Base-by-base conservation (phyloP, 2,797 vertebrate species). In the Cheirogaleus major region DNA sequence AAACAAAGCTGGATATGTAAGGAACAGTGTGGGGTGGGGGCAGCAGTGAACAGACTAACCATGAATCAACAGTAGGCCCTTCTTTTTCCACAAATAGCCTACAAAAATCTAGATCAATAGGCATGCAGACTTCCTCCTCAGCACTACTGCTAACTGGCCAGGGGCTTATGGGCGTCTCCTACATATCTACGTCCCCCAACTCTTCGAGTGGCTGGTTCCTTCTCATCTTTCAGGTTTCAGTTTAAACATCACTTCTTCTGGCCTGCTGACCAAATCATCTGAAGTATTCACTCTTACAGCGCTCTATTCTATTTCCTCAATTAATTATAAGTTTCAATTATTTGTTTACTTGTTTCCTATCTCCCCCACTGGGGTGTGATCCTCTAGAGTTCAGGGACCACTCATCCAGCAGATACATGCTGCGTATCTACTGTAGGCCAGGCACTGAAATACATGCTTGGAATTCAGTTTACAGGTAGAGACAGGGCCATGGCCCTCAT, bases 1-100 rank as follows among this genome's bases (percentile, higher is more conserved):
- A 96, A 96, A 97, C 95, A 97, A 97, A 94, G 91, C 93, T 95
- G 93, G 86, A 75, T 96, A 93, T 89, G 76, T 89, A 95, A 86
- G 91, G 72, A 96, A 92, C 30, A 55, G 90, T 32, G 30, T 50
- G 75, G 52, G 89, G 73, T 50, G 57, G 82, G 95, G 95, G 93
- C 65, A n/a, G 85, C 17, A 20, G 90, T 61, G 48, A 95, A 95
- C 91, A 89, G 55, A 76, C 70, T 76, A 86, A 89, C 79, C 92
- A 67, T 93, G 96, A 95, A 67, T 92, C 95, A 93, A 97, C 89
- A 97, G 94, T 81, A 81, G 83, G 87, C 79, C 95, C 96, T 96
- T 97, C 97, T 93, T 94, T 96, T 84, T 55, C 82, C 89, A 92
- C 80, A 97, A 96, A 97, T 73, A 91, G 83, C 95, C 87, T 93